A percentile compares a stretch with the other conserved stretches of the same genome.
Evolutionary conservation across 92 coral and sea anemone genomes (phyloP).

Genomic region (Zoanthus sansibaricus): DNA sequence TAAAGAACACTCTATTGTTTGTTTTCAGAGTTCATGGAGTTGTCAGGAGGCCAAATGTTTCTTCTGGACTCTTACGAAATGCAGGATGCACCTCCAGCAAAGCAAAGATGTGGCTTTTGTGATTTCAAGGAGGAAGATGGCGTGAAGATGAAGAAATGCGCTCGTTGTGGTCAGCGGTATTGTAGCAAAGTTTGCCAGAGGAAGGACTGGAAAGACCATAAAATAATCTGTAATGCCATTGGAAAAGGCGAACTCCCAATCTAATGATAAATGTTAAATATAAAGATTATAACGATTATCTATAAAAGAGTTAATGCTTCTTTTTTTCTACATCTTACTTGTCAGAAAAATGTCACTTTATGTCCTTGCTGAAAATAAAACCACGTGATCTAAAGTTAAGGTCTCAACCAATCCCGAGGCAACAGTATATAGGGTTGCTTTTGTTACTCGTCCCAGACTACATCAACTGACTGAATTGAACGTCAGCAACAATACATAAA

Average conservation of each 20-base stretch:
- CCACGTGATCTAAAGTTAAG: no score
- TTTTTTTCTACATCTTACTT: no score
- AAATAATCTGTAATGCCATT: constrained; percentile 44
- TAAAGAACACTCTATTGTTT: no score
- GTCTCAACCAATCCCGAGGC: no score
- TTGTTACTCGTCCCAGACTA: no score
- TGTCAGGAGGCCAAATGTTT: constrained; percentile 57
- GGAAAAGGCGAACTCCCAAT: not conserved
- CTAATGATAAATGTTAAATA: constrained; percentile 4
- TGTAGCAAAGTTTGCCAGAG: constrained; percentile 55
- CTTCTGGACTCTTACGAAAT: constrained; percentile 46
- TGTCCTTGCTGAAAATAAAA: no score
- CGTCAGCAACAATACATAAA: no score
- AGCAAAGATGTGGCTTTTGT: constrained; percentile 61
- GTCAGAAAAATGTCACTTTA: no score
- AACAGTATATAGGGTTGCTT: no score
- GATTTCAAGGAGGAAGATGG: constrained; percentile 54
- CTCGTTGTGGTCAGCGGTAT: constrained; percentile 61
- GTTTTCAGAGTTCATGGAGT: constrained; percentile 60
- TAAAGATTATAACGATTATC: not conserved
- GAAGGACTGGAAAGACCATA: constrained; percentile 55
- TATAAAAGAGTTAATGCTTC: no score
- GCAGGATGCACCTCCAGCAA: constrained; percentile 31
- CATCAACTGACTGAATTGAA: no score
- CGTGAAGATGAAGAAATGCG: constrained; percentile 50